Percentiles rank a stretch among this genome's conserved stretches.
phyloP scores from a whole-genome alignment of 2,797 vertebrate species.

The Glyptemys insculpta region DNA sequence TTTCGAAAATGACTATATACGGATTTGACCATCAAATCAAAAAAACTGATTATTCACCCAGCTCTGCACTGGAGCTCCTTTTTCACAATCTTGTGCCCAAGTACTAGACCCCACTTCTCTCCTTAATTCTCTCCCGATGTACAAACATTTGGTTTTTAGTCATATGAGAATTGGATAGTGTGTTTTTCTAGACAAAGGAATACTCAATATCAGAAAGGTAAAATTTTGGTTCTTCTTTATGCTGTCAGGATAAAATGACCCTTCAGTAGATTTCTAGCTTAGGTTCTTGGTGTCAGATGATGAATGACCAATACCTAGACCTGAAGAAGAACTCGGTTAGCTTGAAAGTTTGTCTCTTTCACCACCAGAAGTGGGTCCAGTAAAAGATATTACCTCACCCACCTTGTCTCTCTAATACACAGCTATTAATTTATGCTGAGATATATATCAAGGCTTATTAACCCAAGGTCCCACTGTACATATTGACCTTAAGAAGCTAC shows the following conservation, averaged over 20 bases:
- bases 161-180: rapidly evolving
- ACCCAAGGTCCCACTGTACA: neutral
- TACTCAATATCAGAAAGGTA: neutral
- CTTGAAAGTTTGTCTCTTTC: neutral
- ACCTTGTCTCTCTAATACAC: neutral
- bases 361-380: neutral
- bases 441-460: neutral
- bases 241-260: neutral
- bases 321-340: neutral
- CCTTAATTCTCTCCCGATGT: neutral
- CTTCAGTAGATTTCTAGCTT: neutral
- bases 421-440: neutral
- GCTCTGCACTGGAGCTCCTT: neutral
- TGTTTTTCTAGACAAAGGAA: neutral
- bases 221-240: rapidly evolving
- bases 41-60: neutral
- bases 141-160: neutral
- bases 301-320: neutral
- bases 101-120: neutral
- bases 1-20: neutral
- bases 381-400: neutral
- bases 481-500: neutral
- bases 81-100: neutral
- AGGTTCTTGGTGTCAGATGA: neutral
- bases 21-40: neutral